A percentile compares a stretch with the other conserved stretches of the same genome.
Evolutionary conservation across 1,140 invertebrate genomes (phyloP).

Genomic region (Drosophila kikkawai): DNA sequence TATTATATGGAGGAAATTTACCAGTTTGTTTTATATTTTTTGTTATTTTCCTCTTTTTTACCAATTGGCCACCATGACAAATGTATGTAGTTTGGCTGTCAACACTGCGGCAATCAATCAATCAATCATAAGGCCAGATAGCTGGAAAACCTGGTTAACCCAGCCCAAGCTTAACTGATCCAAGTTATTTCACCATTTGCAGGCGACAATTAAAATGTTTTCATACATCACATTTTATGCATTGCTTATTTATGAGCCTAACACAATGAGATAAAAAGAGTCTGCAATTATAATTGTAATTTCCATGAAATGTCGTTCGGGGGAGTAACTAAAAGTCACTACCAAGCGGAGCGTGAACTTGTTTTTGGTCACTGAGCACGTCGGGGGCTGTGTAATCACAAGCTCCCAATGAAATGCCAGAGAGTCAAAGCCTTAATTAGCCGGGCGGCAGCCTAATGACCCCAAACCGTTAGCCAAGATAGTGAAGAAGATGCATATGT

Average conservation of each 20-base stretch:
- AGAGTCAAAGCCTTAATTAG: constrained; percentile 53
- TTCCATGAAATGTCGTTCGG: constrained; percentile 61
- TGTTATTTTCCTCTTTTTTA: not conserved
- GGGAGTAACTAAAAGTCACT: constrained; percentile 14
- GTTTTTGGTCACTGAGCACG: constrained; percentile 69
- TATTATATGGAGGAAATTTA: constrained; percentile 27
- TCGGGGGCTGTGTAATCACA: constrained; percentile 15
- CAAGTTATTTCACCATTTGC: constrained; percentile 59
- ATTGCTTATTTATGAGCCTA: constrained; percentile 48
- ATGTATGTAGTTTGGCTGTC: constrained; percentile 74
- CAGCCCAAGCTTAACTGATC: constrained; percentile 31
- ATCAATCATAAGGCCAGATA: constrained; percentile 55
- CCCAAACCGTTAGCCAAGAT: constrained; percentile 49
- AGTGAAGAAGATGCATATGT: constrained; percentile 31
- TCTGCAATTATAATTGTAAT: constrained; percentile 62
- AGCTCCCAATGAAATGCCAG: constrained; percentile 47
- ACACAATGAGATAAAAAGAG: constrained; percentile 11
- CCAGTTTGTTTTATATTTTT: constrained; percentile 25
- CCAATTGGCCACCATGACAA: constrained; percentile 48
- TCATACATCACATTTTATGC: constrained; percentile 37
- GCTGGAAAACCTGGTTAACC: constrained; percentile 47
- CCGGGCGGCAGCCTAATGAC: constrained; percentile 47
- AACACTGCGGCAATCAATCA: constrained; percentile 40
- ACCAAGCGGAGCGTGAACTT: constrained; percentile 69
- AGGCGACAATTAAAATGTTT: constrained; percentile 78